Base-by-base conservation (phyloP, 2,113 vertebrate genomes). In the Eudorcas thomsonii region DNA sequence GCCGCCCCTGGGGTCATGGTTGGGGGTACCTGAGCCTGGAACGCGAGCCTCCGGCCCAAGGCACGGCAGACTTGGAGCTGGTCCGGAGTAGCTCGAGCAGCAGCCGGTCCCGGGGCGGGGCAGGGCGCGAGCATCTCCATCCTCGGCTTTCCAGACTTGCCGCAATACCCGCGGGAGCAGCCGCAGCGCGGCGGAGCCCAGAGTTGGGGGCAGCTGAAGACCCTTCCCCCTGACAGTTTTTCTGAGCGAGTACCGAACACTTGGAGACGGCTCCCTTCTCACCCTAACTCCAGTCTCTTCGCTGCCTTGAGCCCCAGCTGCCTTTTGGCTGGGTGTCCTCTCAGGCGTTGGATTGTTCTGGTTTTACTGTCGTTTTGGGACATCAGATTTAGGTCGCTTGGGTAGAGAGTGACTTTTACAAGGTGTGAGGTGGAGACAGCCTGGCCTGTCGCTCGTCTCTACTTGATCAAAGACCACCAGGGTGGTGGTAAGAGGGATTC, bases 341-440 rank as follows among this genome's bases (percentile, higher is more conserved):
- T 39, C 17, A 2, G 90, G 23, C 7, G 16, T 19, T 50, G 62
- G 55, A 25, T 94, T 81, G 15, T 6, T 11, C 23, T 59, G 60
- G 19, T 52, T 48, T 87, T 59, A 10, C 77, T 48, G 59, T 52
- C 9, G 26, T 81, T 77, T 80, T 2, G 83, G 90, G 57, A 55
- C 71, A 33, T 39, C 90, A 33, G 7, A 33, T 83, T 80, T 54
- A 33, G 92, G 83, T 90, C 43, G 3, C 6, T 0, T 2, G n/a
- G 39, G 64, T 60, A 85, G 50, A 30, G 62, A 17, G 45, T 94
- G 83, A 89, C 67, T 78, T 71, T 88, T n/a, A 55, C 77, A 30
- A 39, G 67, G 26, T 57, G 62, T 25, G 26, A 30, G n/a, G 87
- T 28, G 64, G n/a, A 84, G 71, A 59, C 78, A 59, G 83, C 33